Conservation (phyloP, 2,797 vertebrate genomes). For the Sebastes melanostomus region DNA sequence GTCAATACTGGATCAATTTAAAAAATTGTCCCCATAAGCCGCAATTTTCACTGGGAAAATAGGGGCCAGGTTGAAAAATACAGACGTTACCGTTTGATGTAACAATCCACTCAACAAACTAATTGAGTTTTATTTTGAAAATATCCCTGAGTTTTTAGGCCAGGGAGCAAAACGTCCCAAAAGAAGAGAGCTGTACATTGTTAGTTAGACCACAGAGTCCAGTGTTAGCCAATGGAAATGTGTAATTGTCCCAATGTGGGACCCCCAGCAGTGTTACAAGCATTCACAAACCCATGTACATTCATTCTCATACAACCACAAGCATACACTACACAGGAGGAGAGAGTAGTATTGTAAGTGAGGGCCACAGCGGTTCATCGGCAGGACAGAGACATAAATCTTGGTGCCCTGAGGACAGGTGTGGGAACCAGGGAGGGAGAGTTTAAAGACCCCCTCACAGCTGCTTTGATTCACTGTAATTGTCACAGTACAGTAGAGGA, state of each 20-base stretch:
- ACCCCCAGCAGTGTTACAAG: constrained; percentile 21
- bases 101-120: neutral
- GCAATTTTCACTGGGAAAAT: neutral
- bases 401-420: constrained; percentile 70
- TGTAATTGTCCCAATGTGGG: constrained; percentile 27
- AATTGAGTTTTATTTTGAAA: neutral
- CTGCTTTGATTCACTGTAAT: constrained; percentile 73
- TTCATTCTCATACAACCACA: constrained; percentile 31
- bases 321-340: constrained; percentile 4
- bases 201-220: constrained; percentile 28
- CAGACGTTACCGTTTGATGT: neutral
- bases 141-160: constrained; percentile 1
- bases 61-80: neutral
- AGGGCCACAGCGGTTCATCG: constrained; percentile 43
- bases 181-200: constrained; percentile 14
- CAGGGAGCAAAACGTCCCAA: constrained; percentile 31
- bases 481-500: constrained; percentile 67
- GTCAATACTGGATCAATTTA: neutral
- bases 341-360: constrained; percentile 34
- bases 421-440: constrained; percentile 54
- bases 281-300: constrained; percentile 21
- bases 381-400: constrained; percentile 78
- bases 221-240: constrained; percentile 33
- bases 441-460: constrained; percentile 62
- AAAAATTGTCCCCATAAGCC: neutral